Evolutionary conservation across 2,888 invertebrate genomes (phyloP).

Genomic region (Leptothorax acervorum): DNA sequence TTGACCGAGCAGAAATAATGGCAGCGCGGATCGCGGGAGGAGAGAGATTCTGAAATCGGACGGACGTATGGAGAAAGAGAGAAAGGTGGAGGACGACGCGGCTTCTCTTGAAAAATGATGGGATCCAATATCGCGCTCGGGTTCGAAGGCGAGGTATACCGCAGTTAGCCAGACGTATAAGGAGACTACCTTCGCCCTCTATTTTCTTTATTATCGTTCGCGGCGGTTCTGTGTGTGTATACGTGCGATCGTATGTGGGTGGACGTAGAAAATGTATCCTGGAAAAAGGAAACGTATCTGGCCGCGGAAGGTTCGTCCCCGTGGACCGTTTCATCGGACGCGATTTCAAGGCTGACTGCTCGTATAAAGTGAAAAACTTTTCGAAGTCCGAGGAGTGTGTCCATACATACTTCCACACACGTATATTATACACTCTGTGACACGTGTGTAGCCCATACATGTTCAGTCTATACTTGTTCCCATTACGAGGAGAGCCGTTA

Average conservation of each 20-base stretch:
- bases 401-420: background rate
- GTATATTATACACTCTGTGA: conserved; percentile 33
- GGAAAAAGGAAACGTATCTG: conserved; percentile 60
- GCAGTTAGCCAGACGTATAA: conserved; percentile 69
- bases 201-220: conserved; percentile 74
- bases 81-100: conserved; percentile 43
- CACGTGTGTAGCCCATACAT: conserved; percentile 34
- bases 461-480: conserved; percentile 69
- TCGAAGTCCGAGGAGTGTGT: conserved; percentile 18
- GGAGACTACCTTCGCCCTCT: conserved; percentile 62
- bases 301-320: conserved; percentile 57
- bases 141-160: conserved; percentile 59
- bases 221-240: conserved; percentile 35
- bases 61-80: conserved; percentile 41
- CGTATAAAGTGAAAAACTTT: conserved; percentile 82
- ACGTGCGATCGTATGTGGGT: conserved; percentile 58
- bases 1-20: conserved; percentile 67
- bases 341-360: conserved; percentile 81
- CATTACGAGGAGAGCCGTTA: conserved; percentile 59
- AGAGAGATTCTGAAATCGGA: conserved; percentile 56
- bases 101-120: conserved; percentile 71
- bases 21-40: conserved; percentile 25
- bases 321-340: conserved; percentile 69
- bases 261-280: conserved; percentile 73
- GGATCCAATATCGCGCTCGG: conserved; percentile 72